Evolutionary conservation across 2,888 invertebrate species (phyloP).

Genomic region (Archips xylosteana): DNA sequence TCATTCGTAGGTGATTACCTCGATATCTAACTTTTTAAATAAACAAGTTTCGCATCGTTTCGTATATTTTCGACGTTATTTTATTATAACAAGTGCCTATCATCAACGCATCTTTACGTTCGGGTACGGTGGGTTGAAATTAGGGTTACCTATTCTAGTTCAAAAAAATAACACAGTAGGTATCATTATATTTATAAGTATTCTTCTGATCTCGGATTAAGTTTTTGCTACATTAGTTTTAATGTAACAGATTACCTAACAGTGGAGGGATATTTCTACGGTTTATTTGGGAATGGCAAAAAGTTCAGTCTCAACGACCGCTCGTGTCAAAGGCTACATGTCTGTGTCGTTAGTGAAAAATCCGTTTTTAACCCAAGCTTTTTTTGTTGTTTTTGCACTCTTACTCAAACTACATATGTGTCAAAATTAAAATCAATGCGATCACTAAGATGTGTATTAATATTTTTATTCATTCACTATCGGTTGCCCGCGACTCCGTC

Average conservation of each 20-base stretch:
- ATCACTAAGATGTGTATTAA: no score
- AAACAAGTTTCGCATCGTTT: background rate
- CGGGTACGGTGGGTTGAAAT: constrained; percentile 22
- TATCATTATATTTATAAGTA: background rate
- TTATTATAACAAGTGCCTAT: constrained; percentile 5
- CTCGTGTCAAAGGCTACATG: constrained; percentile 6
- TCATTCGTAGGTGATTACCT: no score
- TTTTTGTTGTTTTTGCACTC: no score
- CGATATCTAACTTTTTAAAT: background rate
- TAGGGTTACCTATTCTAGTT: background rate
- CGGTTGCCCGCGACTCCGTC: no score
- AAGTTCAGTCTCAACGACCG: constrained; percentile 26
- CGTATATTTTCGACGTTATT: background rate
- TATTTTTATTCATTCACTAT: no score
- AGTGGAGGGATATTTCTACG: constrained; percentile 48
- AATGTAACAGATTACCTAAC: constrained; percentile 55
- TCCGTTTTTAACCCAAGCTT: no score
- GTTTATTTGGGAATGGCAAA: constrained; percentile 18
- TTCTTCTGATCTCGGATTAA: constrained; percentile 49
- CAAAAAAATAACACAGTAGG: background rate
- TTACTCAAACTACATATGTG: no score
- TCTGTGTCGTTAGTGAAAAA: no score
- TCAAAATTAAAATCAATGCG: no score
- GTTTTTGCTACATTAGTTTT: constrained; percentile 54
- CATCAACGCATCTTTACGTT: constrained; percentile 11